A percentile compares a stretch with the other conserved stretches of the same genome.
Evolutionary conservation across 2,888 invertebrate species (phyloP).

Genomic region (Ecliptopera silaceata): DNA sequence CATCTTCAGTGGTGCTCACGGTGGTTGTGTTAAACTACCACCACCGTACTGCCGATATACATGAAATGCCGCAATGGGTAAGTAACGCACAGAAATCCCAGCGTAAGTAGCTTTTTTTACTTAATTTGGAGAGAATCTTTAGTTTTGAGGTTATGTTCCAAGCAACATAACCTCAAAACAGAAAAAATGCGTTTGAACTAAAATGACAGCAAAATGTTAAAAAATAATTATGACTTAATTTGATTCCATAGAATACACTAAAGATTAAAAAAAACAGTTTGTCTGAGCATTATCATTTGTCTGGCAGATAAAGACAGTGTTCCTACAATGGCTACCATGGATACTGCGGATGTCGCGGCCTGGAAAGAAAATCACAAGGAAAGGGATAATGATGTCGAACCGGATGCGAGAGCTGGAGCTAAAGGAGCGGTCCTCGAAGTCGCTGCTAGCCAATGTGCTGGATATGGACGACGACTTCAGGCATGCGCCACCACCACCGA

Average conservation of each 20-base stretch:
- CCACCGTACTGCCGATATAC: constrained; percentile 97
- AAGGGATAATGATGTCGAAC: constrained; percentile 94
- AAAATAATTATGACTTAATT: too few relatives aligned
- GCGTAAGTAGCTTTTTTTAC: too few relatives aligned
- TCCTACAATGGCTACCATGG: constrained; percentile 99
- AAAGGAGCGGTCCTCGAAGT: constrained; percentile 96
- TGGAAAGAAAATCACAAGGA: constrained; percentile 95
- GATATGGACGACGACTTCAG: constrained; percentile 98
- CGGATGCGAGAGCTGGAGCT: constrained; percentile 96
- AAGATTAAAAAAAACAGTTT: not conserved
- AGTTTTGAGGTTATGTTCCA: too few relatives aligned
- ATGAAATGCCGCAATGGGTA: constrained; percentile 98
- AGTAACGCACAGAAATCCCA: constrained; percentile 62
- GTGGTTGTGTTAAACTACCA: constrained; percentile 98
- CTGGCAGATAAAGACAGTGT: constrained; percentile 94
- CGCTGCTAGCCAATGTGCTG: constrained; percentile 95
- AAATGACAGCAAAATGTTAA: too few relatives aligned
- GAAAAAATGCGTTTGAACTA: too few relatives aligned
- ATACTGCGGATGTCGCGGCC: constrained; percentile 97
- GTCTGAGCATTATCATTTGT: constrained; percentile 1
- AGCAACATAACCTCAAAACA: too few relatives aligned
- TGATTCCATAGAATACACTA: too few relatives aligned
- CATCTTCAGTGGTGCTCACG: constrained; percentile 97
- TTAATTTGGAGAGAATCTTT: too few relatives aligned
- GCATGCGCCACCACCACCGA: constrained; percentile 87